Conservation (phyloP, 2,888 invertebrate genomes). For the Fragum whitleyi region DNA sequence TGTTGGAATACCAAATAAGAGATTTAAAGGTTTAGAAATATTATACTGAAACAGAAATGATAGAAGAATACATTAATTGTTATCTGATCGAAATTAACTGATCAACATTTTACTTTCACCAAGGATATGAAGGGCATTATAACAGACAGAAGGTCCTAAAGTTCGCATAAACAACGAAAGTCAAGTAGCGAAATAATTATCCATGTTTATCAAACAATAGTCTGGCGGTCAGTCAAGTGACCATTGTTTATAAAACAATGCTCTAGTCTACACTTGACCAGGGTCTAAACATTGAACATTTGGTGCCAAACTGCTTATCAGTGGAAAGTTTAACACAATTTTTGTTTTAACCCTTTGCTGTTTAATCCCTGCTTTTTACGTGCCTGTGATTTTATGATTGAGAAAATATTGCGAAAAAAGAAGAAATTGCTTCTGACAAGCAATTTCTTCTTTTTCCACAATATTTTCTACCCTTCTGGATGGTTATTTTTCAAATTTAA, state of each 20-base stretch:
- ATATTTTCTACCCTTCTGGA: too few species aligned
- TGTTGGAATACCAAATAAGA: too few species aligned
- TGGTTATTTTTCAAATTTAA: too few species aligned
- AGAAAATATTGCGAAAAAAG: too few species aligned
- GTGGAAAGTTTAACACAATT: not conserved
- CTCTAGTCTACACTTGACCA: constrained; percentile 12
- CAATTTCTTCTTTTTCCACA: too few species aligned
- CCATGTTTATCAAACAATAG: constrained; percentile 31
- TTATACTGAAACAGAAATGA: too few species aligned
- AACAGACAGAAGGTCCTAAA: constrained; percentile 15
- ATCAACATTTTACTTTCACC: constrained; percentile 19
- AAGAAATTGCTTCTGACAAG: too few species aligned
- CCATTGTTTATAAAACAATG: constrained; percentile 41
- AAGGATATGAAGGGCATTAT: not conserved
- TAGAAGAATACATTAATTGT: not conserved
- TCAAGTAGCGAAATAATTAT: constrained; percentile 12
- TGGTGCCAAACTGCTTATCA: constrained; percentile 34
- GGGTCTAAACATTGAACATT: constrained; percentile 17
- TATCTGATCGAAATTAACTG: constrained; percentile 1
- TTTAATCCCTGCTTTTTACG: too few species aligned
- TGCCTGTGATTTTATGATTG: too few species aligned
- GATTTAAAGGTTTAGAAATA: too few species aligned
- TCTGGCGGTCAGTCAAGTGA: constrained; percentile 30
- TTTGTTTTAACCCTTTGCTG: not conserved
- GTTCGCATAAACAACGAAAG: not conserved